phyloP scores from a whole-genome alignment of 2,113 vertebrate species.

The Lepus timidus region DNA sequence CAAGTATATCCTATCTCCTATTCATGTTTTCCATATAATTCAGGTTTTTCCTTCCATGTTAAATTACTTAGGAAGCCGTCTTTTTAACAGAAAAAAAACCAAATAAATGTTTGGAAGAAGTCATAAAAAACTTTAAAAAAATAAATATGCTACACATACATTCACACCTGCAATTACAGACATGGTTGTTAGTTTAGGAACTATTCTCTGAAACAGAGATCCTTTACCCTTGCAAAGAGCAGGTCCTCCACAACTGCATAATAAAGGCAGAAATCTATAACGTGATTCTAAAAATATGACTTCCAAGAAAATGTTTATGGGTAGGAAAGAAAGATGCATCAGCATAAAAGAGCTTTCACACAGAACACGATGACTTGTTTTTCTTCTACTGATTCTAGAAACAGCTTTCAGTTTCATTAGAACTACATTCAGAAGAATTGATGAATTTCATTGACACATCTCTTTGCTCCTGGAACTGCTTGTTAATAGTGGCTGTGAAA shows the following conservation, averaged over 20 bases:
- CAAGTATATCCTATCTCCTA: not conserved
- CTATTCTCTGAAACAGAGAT: constrained; percentile 13
- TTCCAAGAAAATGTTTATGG: constrained; percentile 5
- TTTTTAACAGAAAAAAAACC: not conserved
- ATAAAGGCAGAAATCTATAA: not conserved
- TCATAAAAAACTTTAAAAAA: not conserved
- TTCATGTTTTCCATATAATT: not conserved
- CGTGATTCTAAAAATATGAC: constrained; percentile 39
- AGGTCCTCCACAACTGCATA: not conserved
- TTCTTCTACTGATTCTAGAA: constrained; percentile 34
- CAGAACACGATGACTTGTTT: not conserved
- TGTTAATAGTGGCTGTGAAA: not conserved
- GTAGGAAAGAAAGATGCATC: not conserved
- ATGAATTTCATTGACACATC: not conserved
- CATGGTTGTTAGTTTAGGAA: not conserved
- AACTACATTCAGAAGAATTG: not conserved
- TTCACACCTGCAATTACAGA: not conserved
- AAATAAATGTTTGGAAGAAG: constrained; percentile 2
- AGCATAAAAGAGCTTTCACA: not conserved
- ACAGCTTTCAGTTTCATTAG: constrained; percentile 16
- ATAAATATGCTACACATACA: not conserved
- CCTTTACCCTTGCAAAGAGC: not conserved
- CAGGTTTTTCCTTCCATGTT: not conserved
- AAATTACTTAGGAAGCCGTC: constrained; percentile 1
- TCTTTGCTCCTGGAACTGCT: not conserved